Percentiles rank a stretch among this genome's conserved stretches.
phyloP scores from a whole-genome alignment of 2,113 vertebrate species.

The Chelonoidis abingdonii region DNA sequence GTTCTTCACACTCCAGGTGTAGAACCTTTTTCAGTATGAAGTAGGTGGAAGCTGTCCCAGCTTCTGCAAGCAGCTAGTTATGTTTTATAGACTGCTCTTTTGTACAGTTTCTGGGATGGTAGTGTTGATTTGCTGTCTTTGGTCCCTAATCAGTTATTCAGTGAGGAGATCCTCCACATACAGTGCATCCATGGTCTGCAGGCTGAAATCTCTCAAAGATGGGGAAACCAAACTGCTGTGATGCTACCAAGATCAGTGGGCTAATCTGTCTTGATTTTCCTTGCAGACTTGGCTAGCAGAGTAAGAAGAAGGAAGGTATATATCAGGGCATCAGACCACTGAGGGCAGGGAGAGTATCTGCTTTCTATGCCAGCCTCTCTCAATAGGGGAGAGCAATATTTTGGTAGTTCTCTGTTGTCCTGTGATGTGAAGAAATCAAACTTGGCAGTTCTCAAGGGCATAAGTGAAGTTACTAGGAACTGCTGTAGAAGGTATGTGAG shows the following conservation, averaged over 20 bases:
- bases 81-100: neutral
- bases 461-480: neutral
- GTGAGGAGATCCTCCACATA: neutral
- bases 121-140: neutral
- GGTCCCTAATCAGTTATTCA: neutral
- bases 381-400: neutral
- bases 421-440: neutral
- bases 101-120: neutral
- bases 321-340: neutral
- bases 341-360: neutral
- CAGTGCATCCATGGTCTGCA: neutral
- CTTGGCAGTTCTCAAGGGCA: neutral
- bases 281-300: neutral
- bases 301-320: neutral
- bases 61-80: neutral
- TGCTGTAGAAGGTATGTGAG: neutral
- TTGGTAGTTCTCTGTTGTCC: neutral
- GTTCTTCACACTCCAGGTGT: neutral
- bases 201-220: neutral
- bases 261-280: neutral
- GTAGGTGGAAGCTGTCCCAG: neutral
- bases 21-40: neutral
- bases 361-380: neutral
- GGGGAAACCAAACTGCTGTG: neutral
- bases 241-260: neutral